These are phyloP conservation scores for Corythaeola cristata DNA, from an alignment of 2,113 vertebrate genomes.

Conservation along the genomic window DNA sequence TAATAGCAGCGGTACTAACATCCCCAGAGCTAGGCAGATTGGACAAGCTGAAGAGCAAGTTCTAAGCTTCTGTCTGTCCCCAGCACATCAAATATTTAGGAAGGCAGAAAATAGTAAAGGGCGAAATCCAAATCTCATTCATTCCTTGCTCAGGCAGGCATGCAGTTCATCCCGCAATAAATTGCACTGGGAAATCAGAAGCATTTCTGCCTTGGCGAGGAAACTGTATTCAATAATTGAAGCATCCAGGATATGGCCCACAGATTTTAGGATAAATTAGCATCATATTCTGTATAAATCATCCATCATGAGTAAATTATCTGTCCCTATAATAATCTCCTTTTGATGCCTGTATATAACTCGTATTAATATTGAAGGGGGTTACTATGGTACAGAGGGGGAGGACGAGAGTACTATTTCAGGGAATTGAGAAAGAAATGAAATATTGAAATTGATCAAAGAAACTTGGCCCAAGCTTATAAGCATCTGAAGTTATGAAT, in stretches of 20 bases:
- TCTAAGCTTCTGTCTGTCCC: not conserved
- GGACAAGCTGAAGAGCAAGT: not conserved
- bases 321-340: slow-evolving; percentile 1
- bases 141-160: not conserved
- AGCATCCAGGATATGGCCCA: not conserved
- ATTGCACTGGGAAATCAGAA: not conserved
- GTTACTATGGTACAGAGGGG: not conserved
- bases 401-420: not conserved
- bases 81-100: not conserved
- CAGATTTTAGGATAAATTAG: slow-evolving; percentile 31
- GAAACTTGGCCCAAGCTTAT: not conserved
- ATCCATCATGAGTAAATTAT: slow-evolving; percentile 29
- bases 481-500: not conserved
- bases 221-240: slow-evolving; percentile 41
- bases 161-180: not conserved
- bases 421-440: not conserved
- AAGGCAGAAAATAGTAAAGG: slow-evolving; percentile 22
- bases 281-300: not conserved
- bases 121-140: not conserved
- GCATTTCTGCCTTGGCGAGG: not conserved
- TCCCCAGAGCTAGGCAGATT: not conserved
- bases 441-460: not conserved
- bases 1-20: not conserved
- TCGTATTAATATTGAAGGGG: slow-evolving; percentile 10
- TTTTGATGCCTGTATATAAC: slow-evolving; percentile 10